phyloP scores from a whole-genome alignment of 2,797 vertebrate genomes.

The Muscicapa striata region DNA sequence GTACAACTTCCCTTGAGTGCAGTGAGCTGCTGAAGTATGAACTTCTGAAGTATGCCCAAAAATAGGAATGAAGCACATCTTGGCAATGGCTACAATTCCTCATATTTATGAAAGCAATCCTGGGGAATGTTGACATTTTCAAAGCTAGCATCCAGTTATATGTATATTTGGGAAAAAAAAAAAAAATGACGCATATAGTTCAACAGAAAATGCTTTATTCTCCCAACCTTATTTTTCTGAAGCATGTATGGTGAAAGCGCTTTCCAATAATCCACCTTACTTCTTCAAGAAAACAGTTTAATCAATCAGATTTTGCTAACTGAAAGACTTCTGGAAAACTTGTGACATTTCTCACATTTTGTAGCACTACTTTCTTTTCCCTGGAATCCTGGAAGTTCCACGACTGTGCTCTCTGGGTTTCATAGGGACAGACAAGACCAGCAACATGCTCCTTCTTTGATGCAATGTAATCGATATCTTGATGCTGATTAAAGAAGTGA shows the following conservation, averaged over 20 bases:
- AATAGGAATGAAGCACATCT: slow-evolving; percentile 39
- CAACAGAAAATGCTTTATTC: neutral
- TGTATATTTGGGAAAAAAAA: neutral
- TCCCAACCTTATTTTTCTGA: neutral
- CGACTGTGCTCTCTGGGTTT: neutral
- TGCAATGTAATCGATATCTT: neutral
- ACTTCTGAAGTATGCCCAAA: slow-evolving; percentile 10
- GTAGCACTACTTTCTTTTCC: neutral
- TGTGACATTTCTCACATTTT: neutral
- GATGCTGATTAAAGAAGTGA: neutral
- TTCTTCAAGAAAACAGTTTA: neutral
- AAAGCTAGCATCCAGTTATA: neutral
- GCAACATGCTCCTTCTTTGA: neutral
- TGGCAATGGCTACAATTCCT: slow-evolving; percentile 17
- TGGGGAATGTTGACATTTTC: neutral
- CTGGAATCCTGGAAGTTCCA: neutral
- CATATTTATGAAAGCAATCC: slow-evolving; percentile 20
- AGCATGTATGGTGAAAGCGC: neutral
- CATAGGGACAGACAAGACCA: neutral
- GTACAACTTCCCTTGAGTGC: neutral
- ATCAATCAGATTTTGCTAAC: neutral
- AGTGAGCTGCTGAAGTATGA: neutral
- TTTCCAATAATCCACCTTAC: neutral
- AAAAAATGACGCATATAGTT: neutral
- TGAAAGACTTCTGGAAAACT: neutral